Conservation (phyloP, 2,797 vertebrate species). For the Crenuchus spilurus region DNA sequence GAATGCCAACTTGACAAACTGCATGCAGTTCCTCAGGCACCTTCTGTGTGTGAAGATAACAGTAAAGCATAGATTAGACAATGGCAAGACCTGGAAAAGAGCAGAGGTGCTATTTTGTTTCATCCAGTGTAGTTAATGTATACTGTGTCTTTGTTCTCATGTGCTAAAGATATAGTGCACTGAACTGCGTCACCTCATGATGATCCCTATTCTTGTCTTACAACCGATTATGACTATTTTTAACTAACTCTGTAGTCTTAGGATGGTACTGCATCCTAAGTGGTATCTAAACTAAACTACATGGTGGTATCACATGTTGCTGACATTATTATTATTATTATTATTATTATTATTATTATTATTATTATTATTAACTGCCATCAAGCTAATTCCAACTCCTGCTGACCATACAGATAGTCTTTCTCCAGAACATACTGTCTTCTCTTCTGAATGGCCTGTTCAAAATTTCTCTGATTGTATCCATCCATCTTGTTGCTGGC, state of each 20-base stretch:
- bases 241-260: not conserved
- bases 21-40: not conserved
- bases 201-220: constrained; percentile 2
- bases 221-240: constrained; percentile 2
- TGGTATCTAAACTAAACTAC: not conserved
- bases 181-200: not conserved
- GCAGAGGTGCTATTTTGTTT: not conserved
- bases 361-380: too few relatives aligned
- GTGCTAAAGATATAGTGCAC: constrained; percentile 7
- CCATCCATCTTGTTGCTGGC: too few relatives aligned
- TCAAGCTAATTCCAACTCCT: too few relatives aligned
- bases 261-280: not conserved
- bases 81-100: not conserved
- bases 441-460: too few relatives aligned
- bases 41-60: not conserved
- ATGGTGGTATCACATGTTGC: too few relatives aligned
- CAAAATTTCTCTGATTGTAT: too few relatives aligned
- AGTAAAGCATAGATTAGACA: not conserved
- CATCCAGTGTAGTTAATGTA: not conserved
- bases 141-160: not conserved
- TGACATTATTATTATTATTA: too few relatives aligned
- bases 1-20: not conserved
- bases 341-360: too few relatives aligned
- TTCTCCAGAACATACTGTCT: too few relatives aligned
- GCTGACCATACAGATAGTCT: too few relatives aligned